Base-by-base conservation (phyloP, 2,797 vertebrate species). In the Amazona finschi region DNA sequence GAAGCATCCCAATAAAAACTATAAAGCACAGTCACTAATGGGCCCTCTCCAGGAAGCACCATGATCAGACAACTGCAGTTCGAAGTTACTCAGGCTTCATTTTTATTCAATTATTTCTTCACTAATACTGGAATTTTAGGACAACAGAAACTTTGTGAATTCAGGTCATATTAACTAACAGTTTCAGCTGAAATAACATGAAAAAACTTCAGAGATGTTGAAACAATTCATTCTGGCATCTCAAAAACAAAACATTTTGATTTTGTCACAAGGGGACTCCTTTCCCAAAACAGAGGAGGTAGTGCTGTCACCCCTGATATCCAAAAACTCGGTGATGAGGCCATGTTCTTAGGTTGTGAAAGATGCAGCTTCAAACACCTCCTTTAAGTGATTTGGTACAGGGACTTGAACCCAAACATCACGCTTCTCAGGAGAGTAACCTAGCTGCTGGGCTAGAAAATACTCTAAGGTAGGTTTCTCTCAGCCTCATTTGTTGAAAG, bases 261-360 rank as follows among this genome's bases (percentile, higher is more conserved):
- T 96, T 96, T 92, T 96, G 88, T 94, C 96, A 96, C 96, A 95
- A 95, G 94, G 96, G 96, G 96, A 96, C 95, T 94, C 88, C 88
- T 84, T 93, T 93, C 61, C 88, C 88, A 94, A 92, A 96, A 92
- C 94, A 96, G 90, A 96, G 94, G 96, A 95, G 96, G 95, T 94
- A 93, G 69, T 93, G 94, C 94, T 96, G 96, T 94, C 96, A 95
- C 92, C 74, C 57, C 64, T 85, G 87, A 96, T 96, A 95, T 91
- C 67, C 36, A 94, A 91, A 93, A 95, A 49, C 57, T 64, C 71
- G 16, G 74, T 96, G 95, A 96, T 96, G 90, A 96, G 88, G 57
- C 88, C 93, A 43, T 66, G 94, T 92, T 91, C 88, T 90, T 57
- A 57, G n/a, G 33, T 11, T 96, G 52, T 76, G 60, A 91, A 96